Evolutionary conservation across 2,797 vertebrate species (phyloP).

Genomic region (Mus spretus): DNA sequence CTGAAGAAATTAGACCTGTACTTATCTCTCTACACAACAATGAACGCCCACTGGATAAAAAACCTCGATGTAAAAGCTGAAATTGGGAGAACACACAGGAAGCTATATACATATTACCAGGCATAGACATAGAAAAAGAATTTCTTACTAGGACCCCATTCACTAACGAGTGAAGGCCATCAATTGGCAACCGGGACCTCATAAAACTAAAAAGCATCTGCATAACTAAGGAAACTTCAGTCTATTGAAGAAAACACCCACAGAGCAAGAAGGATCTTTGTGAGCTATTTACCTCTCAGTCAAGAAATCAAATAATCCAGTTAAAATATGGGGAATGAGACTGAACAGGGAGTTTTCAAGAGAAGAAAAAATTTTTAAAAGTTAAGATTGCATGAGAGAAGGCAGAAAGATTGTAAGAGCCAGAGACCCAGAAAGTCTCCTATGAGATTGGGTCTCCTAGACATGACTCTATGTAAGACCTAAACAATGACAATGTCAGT

Average conservation of each 20-base stretch:
- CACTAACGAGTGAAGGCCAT: not conserved
- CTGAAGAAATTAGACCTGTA: too few species aligned
- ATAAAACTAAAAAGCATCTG: not conserved
- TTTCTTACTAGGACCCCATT: not conserved
- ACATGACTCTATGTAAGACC: not conserved
- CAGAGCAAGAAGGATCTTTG: not conserved
- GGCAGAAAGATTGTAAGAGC: not conserved
- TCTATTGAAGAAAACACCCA: too few species aligned
- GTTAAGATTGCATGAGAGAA: not conserved
- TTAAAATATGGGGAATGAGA: not conserved
- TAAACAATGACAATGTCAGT: not conserved
- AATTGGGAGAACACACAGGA: not conserved
- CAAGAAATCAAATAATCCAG: not conserved
- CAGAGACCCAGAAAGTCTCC: not conserved
- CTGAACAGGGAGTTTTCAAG: not conserved
- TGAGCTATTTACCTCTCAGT: not conserved
- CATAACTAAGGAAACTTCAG: not conserved
- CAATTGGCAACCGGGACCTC: not conserved
- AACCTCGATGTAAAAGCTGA: not conserved
- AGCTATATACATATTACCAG: not conserved
- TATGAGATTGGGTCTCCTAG: not conserved
- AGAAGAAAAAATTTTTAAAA: not conserved
- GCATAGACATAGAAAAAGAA: not conserved
- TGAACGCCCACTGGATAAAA: not conserved
- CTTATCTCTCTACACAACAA: too few species aligned